Evolutionary conservation across 2,113 vertebrate species (phyloP).

Genomic region (Bubo scandiacus): DNA sequence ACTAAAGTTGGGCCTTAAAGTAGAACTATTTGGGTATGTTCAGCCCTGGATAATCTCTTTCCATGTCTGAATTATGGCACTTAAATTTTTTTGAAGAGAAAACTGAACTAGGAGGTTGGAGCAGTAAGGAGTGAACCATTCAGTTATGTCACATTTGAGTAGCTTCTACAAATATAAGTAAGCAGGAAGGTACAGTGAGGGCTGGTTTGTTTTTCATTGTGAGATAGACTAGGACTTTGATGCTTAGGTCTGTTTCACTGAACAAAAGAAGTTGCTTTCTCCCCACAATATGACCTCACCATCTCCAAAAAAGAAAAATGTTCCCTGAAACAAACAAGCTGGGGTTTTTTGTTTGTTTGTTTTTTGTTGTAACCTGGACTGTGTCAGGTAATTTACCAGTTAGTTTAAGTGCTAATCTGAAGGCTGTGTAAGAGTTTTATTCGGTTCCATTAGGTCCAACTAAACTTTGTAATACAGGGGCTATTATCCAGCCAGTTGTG

Average conservation of each 20-base stretch:
- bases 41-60: not conserved
- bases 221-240: not conserved
- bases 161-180: not conserved
- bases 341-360: not conserved
- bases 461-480: slow-evolving; percentile 71
- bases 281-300: not conserved
- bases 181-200: not conserved
- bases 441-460: slow-evolving; percentile 63
- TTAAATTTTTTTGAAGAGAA: not conserved
- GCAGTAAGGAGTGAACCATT: not conserved
- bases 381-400: slow-evolving; percentile 66
- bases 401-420: slow-evolving; percentile 62
- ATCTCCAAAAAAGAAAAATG: not conserved
- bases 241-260: not conserved
- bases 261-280: not conserved
- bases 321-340: not conserved
- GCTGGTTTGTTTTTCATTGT: not conserved
- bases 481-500: slow-evolving; percentile 73
- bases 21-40: not conserved
- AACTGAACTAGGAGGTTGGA: not conserved
- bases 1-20: not conserved
- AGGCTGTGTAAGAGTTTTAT: slow-evolving; percentile 59
- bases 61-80: not conserved
- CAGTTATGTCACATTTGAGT: not conserved
- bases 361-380: slow-evolving; percentile 7